phyloP scores from a whole-genome alignment of 2,888 invertebrate species.

The Ochlodes sylvanus region DNA sequence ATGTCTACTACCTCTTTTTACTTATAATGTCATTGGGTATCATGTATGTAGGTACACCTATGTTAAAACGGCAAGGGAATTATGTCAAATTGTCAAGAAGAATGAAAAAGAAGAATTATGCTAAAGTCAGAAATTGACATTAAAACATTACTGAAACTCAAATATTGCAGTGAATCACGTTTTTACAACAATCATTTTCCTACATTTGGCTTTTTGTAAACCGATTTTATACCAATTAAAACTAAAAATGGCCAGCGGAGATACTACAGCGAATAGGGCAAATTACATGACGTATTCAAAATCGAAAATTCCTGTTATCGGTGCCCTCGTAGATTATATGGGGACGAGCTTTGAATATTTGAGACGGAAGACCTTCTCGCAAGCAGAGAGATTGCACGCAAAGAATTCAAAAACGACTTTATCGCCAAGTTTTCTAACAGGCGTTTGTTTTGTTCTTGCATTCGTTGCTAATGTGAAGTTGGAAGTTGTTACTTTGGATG shows the following conservation, averaged over 20 bases:
- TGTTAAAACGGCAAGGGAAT: no score
- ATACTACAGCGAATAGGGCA: slow-evolving; percentile 46
- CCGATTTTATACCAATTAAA: background rate
- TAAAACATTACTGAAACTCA: background rate
- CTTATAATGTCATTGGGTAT: no score
- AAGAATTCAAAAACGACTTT: slow-evolving; percentile 56
- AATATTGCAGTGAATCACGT: slow-evolving; percentile 3
- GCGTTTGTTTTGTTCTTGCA: slow-evolving; percentile 65
- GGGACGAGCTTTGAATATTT: slow-evolving; percentile 66
- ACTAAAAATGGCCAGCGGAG: slow-evolving; percentile 54
- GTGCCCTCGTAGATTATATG: slow-evolving; percentile 71
- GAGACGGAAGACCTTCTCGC: slow-evolving; percentile 55
- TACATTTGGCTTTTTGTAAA: background rate
- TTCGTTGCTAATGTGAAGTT: slow-evolving; percentile 70
- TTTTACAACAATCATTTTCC: no score
- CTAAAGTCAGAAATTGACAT: background rate
- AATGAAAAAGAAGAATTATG: background rate
- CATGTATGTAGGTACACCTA: no score
- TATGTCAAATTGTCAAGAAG: background rate
- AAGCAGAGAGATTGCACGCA: slow-evolving; percentile 61
- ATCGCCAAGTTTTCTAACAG: slow-evolving; percentile 63
- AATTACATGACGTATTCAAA: slow-evolving; percentile 67
- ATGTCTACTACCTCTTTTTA: no score
- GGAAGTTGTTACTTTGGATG: slow-evolving; percentile 69
- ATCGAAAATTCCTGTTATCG: slow-evolving; percentile 65